phyloP scores from a whole-genome alignment of 2,797 vertebrate genomes.

The Brachyalestes nurse region DNA sequence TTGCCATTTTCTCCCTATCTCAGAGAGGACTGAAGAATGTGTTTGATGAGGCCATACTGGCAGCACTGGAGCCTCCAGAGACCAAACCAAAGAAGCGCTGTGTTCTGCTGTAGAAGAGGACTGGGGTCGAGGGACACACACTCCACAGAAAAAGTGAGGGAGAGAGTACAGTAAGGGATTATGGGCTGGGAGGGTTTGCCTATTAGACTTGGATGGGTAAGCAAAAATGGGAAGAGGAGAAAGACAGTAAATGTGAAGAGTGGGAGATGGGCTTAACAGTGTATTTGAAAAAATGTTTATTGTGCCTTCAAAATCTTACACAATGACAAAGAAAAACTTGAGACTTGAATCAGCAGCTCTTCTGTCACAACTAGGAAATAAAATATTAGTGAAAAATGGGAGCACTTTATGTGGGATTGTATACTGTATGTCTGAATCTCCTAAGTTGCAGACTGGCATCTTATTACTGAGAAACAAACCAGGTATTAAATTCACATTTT shows the following conservation, averaged over 20 bases:
- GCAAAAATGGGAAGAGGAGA: conserved; percentile 57
- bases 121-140: conserved; percentile 24
- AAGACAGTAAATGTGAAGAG: conserved; percentile 20
- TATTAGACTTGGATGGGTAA: conserved; percentile 58
- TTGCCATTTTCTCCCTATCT: neutral
- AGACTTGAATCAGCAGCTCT: conserved; percentile 22
- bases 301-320: conserved; percentile 45
- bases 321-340: conserved; percentile 27
- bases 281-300: conserved; percentile 33
- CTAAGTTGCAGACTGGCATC: neutral
- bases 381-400: neutral
- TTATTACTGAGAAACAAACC: neutral
- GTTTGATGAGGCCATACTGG: conserved; percentile 83
- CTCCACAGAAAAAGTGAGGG: conserved; percentile 13
- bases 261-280: conserved; percentile 56
- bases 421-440: neutral
- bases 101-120: conserved; percentile 75
- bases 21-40: conserved; percentile 84
- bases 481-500: neutral
- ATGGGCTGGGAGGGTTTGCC: conserved; percentile 40
- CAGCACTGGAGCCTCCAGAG: conserved; percentile 83
- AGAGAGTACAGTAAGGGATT: conserved; percentile 45
- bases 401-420: conserved; percentile 10
- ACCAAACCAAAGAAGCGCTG: conserved; percentile 81
- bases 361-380: conserved; percentile 17